phyloP scores from a whole-genome alignment of 1,140 invertebrate genomes.

The Drosophila bipectinata region DNA sequence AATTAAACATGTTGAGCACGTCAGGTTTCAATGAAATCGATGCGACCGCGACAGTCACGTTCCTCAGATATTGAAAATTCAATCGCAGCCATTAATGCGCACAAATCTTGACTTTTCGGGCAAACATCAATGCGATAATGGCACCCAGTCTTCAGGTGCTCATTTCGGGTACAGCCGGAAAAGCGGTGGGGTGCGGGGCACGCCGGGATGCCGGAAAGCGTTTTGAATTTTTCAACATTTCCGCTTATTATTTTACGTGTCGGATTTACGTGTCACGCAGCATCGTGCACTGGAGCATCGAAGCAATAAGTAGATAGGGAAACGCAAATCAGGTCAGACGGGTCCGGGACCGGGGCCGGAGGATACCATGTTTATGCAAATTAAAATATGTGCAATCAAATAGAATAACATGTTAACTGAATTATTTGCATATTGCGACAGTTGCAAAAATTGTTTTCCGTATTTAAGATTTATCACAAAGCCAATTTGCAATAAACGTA shows the following conservation, averaged over 20 bases:
- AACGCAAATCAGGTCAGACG: neutral
- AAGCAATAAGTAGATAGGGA: slow-evolving; percentile 8
- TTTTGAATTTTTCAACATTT: slow-evolving; percentile 83
- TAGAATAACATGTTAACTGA: slow-evolving; percentile 64
- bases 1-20: slow-evolving; percentile 79
- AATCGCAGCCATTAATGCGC: slow-evolving; percentile 76
- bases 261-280: slow-evolving; percentile 72
- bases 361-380: slow-evolving; percentile 61
- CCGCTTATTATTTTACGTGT: slow-evolving; percentile 82
- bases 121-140: slow-evolving; percentile 76
- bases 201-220: slow-evolving; percentile 44
- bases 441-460: slow-evolving; percentile 24
- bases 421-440: slow-evolving; percentile 66
- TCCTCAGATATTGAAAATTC: slow-evolving; percentile 79
- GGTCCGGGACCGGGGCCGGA: neutral
- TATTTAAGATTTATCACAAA: slow-evolving; percentile 14
- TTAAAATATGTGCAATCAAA: slow-evolving; percentile 72
- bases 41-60: slow-evolving; percentile 66
- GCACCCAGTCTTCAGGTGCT: slow-evolving; percentile 40
- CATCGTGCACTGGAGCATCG: slow-evolving; percentile 34
- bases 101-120: slow-evolving; percentile 74
- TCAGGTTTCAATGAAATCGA: slow-evolving; percentile 76
- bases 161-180: slow-evolving; percentile 17
- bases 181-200: neutral
- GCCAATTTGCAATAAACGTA: slow-evolving; percentile 57